phyloP scores from a whole-genome alignment of 2,113 vertebrate genomes.

The Eonycteris spelaea region DNA sequence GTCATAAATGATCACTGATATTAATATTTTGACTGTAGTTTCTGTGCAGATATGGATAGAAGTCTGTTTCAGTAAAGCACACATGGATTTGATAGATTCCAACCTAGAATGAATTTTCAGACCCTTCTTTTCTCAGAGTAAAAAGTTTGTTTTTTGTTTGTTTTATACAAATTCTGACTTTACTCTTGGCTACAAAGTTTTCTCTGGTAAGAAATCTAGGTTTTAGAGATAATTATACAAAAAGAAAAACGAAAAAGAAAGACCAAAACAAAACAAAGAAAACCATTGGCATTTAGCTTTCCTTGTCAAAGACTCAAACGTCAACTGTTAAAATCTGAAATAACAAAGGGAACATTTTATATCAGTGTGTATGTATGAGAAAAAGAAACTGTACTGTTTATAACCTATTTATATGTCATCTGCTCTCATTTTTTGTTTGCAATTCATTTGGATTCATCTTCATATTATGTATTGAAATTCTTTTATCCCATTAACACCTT shows the following conservation, averaged over 20 bases:
- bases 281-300: background rate
- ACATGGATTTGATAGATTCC: background rate
- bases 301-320: background rate
- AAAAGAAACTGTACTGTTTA: background rate
- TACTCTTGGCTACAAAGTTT: background rate
- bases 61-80: background rate
- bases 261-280: background rate
- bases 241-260: background rate
- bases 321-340: background rate
- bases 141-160: background rate
- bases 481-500: constrained; percentile 59
- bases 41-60: background rate
- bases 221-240: constrained; percentile 13
- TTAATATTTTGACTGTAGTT: background rate
- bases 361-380: background rate
- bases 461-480: constrained; percentile 51
- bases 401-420: background rate
- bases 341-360: background rate
- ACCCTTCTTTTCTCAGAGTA: background rate
- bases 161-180: background rate
- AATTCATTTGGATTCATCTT: constrained; percentile 58
- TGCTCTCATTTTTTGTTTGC: constrained; percentile 13
- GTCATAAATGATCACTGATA: background rate
- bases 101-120: background rate
- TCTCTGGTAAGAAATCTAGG: background rate